phyloP scores from a whole-genome alignment of 2,113 vertebrate species.

The Saiga tatarica region DNA sequence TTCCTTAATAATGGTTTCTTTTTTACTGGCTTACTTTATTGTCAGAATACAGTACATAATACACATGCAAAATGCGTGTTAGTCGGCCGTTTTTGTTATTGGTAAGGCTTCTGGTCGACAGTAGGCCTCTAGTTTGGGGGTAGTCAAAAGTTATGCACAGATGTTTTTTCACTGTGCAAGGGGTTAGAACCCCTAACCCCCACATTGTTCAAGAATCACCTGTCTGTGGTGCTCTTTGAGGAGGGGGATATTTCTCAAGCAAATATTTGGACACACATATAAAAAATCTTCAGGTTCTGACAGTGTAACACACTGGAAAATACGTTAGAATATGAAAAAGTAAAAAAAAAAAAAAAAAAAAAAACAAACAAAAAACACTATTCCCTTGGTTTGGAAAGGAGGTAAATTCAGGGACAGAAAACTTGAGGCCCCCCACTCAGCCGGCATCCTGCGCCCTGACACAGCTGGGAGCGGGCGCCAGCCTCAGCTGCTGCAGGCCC shows the following conservation, averaged over 20 bases:
- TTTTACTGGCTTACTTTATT: neutral
- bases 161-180: neutral
- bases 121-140: neutral
- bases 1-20: neutral
- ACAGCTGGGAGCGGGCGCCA: neutral
- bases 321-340: fast-evolving
- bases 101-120: neutral
- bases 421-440: fast-evolving
- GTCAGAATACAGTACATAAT: too few species aligned
- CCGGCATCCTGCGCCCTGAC: fast-evolving
- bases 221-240: neutral
- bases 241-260: neutral
- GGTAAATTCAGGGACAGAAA: fast-evolving
- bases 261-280: neutral
- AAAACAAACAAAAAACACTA: fast-evolving
- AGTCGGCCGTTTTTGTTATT: neutral
- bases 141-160: neutral
- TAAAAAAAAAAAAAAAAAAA: fast-evolving
- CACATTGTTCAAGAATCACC: neutral
- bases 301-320: neutral
- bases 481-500: fast-evolving
- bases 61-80: neutral
- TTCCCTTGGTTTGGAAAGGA: neutral
- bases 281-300: neutral
- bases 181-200: fast-evolving